Base-by-base conservation (phyloP, 2,797 vertebrate genomes). In the Trematomus bernacchii region DNA sequence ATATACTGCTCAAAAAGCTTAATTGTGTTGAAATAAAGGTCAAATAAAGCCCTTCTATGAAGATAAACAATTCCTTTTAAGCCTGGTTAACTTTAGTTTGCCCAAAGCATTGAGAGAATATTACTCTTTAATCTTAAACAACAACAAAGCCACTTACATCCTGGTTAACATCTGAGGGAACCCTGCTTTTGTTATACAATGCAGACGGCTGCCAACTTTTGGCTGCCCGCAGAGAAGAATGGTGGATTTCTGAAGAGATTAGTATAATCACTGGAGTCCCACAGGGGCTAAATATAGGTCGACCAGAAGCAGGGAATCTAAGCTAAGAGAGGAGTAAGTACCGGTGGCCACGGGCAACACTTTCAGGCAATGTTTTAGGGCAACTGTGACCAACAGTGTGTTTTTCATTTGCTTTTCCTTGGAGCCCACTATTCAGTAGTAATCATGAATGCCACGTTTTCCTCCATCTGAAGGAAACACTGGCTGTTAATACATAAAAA, bases 231-330 rank as follows among this genome's bases (percentile, higher is more conserved):
- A 68, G 80, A 85, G 87, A 68, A 75, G 77, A 62, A 47, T 27
- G 80, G 70, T 73, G 87, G 82, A 88, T 88, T 90, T 91, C 86
- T 84, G 72, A 40, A 85, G 84, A 90, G 88, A 86, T 85, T 90
- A 88, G 87, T 82, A 80, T 92, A 88, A 91, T 92, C 82, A 88
- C 71, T 52, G 64, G 55, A 74, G 80, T 87, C 91, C 87, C 89
- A 67, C 16, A 10, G 80, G 89, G 86, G 79, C 65, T 79, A 80
- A 88, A 88, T 89, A 85, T 85, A 82, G 88, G 87, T 90, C 76
- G 68, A 80, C 50, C 69, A 83, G 82, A 71, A 84, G 79, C 55
- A 66, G 52, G 69, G 73, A 66, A 51, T 63, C 76, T 73, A 46
- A 80, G 79, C 71, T 71, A 33, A 82, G 76, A 84, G 75, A 74